Base-by-base conservation (phyloP, 2,888 invertebrate species). In the Clunio marinus region DNA sequence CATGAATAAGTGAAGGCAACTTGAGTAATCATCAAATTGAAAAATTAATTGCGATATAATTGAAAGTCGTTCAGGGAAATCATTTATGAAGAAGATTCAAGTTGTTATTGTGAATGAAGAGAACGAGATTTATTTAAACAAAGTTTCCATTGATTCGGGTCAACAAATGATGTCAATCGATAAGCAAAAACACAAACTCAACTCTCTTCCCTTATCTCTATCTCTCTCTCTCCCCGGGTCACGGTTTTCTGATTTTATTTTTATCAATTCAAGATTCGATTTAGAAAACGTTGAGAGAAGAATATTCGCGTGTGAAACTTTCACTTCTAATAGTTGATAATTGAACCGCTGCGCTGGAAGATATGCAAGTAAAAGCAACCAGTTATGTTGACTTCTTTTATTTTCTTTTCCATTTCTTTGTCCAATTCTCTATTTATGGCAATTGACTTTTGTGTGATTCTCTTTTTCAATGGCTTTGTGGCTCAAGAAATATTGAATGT, bases 291-390 rank as follows among this genome's bases (percentile, higher is more conserved):
- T 32, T 32, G 5, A 32, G 5, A 41, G 15, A 41, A 41, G 15
- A 41, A n/a, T 15, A n/a, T 32, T 32, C 41, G 10, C 10, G 3
- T 10, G 10, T 5, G 2, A 10, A 41, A 41, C 41, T 41, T 41
- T 41, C 41, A 41, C 41, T 41, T 41, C 41, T 41, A 41, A n/a
- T n/a, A n/a, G n/a, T n/a, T n/a, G n/a, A n/a, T n/a, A n/a, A 41
- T 41, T 41, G 41, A 41, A 41, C 41, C n/a, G n/a, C n/a, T n/a
- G n/a, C n/a, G n/a, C n/a, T n/a, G n/a, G 41, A 41, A n/a, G n/a
- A n/a, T n/a, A n/a, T n/a, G n/a, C n/a, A n/a, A n/a, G 41, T 15
- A 13, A 2, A 41, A n/a, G 41, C 41, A 41, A 41, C 41, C 41
- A 41, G 41, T 41, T 41, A n/a, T 15, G 41, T n/a, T 41, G 41